Conservation (phyloP, 2,797 vertebrate species). For the Tinamus major region DNA sequence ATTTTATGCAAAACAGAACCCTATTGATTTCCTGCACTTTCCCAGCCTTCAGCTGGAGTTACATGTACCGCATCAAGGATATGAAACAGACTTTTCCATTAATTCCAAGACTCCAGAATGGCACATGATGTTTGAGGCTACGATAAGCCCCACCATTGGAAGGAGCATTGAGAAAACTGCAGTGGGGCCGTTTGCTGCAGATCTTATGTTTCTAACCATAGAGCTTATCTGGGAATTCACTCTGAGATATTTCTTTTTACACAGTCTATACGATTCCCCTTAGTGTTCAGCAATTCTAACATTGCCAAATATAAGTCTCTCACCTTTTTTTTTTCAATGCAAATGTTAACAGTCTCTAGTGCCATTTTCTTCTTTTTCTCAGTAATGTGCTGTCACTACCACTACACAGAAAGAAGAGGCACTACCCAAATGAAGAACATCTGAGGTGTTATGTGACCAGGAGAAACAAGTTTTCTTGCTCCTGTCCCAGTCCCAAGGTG, state of each 20-base stretch:
- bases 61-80: background rate
- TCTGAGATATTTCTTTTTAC: background rate
- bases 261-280: background rate
- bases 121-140: background rate
- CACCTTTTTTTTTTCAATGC: background rate
- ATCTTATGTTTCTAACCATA: background rate
- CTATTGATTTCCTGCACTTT: background rate
- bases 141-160: background rate
- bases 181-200: background rate
- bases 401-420: background rate
- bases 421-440: background rate
- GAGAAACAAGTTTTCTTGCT: background rate
- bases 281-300: background rate
- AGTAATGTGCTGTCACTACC: accelerated
- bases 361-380: background rate
- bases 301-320: background rate
- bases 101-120: background rate
- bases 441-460: background rate
- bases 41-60: background rate
- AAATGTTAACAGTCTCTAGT: background rate
- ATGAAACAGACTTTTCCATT: background rate
- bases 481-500: background rate
- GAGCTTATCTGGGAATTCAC: background rate
- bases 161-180: background rate
- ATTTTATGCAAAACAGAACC: constrained; percentile 37